Evolutionary conservation across 2,797 vertebrate genomes (phyloP).

Genomic region (Alcedo quadribrachys): DNA sequence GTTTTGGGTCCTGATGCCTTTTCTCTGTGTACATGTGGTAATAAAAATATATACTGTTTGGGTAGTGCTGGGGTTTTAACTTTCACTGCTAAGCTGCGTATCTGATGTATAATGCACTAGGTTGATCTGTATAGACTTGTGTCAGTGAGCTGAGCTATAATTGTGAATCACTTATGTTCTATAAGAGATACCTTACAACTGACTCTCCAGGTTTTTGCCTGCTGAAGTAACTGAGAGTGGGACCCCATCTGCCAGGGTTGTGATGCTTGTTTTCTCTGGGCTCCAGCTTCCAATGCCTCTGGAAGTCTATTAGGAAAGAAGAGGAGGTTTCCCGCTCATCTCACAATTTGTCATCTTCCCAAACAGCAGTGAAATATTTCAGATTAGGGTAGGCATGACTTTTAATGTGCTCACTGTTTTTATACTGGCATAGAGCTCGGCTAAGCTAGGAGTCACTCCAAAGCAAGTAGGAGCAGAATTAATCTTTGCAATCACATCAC

Average conservation of each 20-base stretch:
- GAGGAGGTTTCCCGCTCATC: background rate
- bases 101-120: background rate
- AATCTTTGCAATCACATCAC: slow-evolving; percentile 2
- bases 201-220: background rate
- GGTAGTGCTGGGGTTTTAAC: background rate
- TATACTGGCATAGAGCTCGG: background rate
- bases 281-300: background rate
- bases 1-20: background rate
- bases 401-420: background rate
- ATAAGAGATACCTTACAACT: background rate
- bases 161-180: background rate
- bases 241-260: background rate
- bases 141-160: background rate
- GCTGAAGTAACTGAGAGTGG: background rate
- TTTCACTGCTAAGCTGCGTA: background rate
- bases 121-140: background rate
- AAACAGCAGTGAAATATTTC: background rate
- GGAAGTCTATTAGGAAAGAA: background rate
- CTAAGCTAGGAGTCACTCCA: background rate
- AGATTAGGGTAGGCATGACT: background rate
- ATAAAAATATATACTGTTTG: background rate
- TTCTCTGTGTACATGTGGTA: background rate
- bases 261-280: background rate
- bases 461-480: background rate
- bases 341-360: background rate